A percentile compares a stretch with the other conserved stretches of the same genome.
phyloP scores from a whole-genome alignment of 2,888 invertebrate genomes.

The Rhyacophila evoluta region DNA sequence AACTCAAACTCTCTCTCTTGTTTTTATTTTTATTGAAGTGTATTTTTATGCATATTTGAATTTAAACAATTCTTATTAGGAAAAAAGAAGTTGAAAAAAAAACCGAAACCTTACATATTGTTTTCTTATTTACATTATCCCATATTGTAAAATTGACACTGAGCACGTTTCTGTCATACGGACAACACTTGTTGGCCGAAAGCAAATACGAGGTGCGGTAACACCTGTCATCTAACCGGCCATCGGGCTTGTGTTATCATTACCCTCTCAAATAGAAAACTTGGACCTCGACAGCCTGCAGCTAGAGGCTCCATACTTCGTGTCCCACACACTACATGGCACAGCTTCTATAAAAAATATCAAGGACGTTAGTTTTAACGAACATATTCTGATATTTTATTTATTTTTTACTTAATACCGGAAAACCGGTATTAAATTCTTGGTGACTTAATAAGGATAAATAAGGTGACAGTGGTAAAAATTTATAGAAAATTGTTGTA shows the following conservation, averaged over 20 bases:
- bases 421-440: no score
- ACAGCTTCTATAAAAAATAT: not conserved
- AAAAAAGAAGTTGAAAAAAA: not conserved
- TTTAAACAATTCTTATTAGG: no score
- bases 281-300: not conserved
- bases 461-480: no score
- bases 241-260: constrained; percentile 9
- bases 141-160: constrained; percentile 2
- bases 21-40: no score
- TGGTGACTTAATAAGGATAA: no score
- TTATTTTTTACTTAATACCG: no score
- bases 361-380: no score
- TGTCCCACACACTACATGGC: not conserved
- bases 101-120: not conserved
- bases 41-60: no score
- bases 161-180: not conserved
- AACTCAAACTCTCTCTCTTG: no score
- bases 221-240: constrained; percentile 3
- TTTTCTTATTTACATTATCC: not conserved
- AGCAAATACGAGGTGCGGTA: not conserved
- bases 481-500: no score
- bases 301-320: not conserved
- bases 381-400: no score
- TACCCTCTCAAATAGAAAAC: constrained; percentile 17
- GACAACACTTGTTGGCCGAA: not conserved